Base-by-base conservation (phyloP, 2,888 invertebrate species). In the Mythimna loreyi region DNA sequence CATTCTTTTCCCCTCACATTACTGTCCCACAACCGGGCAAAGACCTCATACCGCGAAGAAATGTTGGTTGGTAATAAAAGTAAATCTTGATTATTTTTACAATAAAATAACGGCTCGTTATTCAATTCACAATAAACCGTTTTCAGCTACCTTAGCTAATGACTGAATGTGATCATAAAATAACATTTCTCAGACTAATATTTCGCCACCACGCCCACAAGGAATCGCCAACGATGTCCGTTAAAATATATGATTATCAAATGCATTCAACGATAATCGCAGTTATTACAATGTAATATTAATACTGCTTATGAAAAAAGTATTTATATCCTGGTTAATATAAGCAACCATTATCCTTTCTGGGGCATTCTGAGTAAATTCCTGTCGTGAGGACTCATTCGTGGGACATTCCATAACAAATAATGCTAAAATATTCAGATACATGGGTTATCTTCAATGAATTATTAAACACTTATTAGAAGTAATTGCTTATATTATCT, bases 401-500 rank as follows among this genome's bases (percentile, higher is more conserved):
- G n/a, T n/a, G 16, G 33, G n/a, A 5, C 11, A 28, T 45, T 47
- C 19, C 52, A 67, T 52, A 57, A 75, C 28, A 30, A 68, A 57
- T 40, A 58, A 57, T 47, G 45, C 28, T 52, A 58, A 58, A 43
- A 43, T 49, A 49, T 70, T 33, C 47, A 73, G n/a, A 70, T 45
- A 25, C 36, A 75, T 23, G n/a, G 33, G 43, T 50, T 21, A 73
- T 74, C 57, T 49, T 49, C 40, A 64, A 53, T 78, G 8, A 57
- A 79, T 79, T 64, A 79, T 73, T 64, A 19, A 79, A 61, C 52
- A 73, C 60, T 60, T 63, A 63, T n/a, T 59, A 19, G 30, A 60
- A 73, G 30, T 73, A 73, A 74, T 79, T 45, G 75, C 21, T 45
- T 30, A 58, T 23, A 71, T 68, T 68, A 81, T 69, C 79, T 65